A percentile compares a stretch with the other conserved stretches of the same genome.
Conservation (phyloP, 1,140 invertebrate genomes). For the Papilio helenus region DNA sequence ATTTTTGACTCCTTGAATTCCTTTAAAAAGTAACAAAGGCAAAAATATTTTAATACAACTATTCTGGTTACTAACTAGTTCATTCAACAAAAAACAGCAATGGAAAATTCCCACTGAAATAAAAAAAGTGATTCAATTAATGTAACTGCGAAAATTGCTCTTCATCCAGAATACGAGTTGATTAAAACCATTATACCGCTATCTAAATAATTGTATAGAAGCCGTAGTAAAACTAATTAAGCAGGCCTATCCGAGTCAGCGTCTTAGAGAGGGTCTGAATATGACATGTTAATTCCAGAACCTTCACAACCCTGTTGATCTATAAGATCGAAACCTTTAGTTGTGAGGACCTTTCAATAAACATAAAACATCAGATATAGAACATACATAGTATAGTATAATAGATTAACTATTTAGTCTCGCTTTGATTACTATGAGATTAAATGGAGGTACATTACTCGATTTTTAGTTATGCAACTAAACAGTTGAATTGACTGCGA, state of each 20-base stretch:
- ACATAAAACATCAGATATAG: not conserved
- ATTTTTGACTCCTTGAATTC: too few species aligned
- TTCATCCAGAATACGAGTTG: constrained; percentile 1
- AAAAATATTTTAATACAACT: too few species aligned
- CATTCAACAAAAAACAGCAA: not conserved
- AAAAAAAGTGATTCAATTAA: not conserved
- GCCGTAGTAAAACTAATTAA: constrained; percentile 26
- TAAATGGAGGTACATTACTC: too few species aligned
- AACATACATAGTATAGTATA: not conserved
- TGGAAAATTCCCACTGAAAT: not conserved
- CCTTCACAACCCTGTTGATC: not conserved
- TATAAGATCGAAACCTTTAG: not conserved
- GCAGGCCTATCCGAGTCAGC: not conserved
- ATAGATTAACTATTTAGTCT: too few species aligned
- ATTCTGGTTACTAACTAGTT: too few species aligned
- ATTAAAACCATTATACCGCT: not conserved
- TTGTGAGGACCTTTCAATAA: not conserved
- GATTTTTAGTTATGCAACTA: too few species aligned
- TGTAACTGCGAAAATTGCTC: constrained; percentile 1
- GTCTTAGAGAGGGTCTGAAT: not conserved
- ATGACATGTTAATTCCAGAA: constrained; percentile 19
- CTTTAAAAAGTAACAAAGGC: too few species aligned
- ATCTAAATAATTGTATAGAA: not conserved
- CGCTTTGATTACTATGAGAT: too few species aligned
- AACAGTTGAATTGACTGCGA: too few species aligned